Evolutionary conservation across 2,797 vertebrate genomes (phyloP).

Genomic region (Pogoniulus pusillus): DNA sequence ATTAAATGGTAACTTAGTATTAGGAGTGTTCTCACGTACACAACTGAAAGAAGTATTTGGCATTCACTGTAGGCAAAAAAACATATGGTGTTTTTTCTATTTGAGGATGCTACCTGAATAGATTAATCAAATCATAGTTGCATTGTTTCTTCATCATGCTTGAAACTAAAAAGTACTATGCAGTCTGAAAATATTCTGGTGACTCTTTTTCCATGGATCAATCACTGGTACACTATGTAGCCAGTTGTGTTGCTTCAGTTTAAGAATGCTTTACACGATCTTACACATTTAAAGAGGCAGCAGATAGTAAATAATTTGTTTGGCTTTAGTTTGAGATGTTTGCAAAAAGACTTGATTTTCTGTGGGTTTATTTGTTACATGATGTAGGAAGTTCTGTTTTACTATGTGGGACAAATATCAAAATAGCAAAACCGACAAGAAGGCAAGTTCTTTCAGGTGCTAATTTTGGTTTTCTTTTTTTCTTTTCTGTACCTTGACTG

Average conservation of each 20-base stretch:
- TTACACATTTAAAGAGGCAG: background rate
- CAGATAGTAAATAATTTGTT: background rate
- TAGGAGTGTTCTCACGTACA: background rate
- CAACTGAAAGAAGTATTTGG: background rate
- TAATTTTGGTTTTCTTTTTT: no score
- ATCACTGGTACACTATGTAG: background rate
- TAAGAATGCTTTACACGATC: background rate
- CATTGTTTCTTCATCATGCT: background rate
- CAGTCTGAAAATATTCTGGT: background rate
- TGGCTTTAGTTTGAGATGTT: background rate
- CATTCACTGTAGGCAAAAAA: background rate
- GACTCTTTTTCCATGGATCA: background rate
- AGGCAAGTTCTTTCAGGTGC: no score
- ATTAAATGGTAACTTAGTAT: background rate
- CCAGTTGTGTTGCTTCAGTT: background rate
- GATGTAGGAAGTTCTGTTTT: background rate
- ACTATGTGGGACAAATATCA: no score
- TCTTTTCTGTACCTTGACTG: no score
- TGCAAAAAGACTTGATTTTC: background rate
- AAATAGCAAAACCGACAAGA: no score
- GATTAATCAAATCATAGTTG: background rate
- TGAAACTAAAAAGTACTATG: background rate
- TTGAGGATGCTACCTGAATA: background rate
- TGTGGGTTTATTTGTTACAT: background rate
- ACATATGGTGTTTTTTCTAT: background rate